phyloP scores from a whole-genome alignment of 1,140 invertebrate genomes.

The Lepidotrigona ventralis region DNA sequence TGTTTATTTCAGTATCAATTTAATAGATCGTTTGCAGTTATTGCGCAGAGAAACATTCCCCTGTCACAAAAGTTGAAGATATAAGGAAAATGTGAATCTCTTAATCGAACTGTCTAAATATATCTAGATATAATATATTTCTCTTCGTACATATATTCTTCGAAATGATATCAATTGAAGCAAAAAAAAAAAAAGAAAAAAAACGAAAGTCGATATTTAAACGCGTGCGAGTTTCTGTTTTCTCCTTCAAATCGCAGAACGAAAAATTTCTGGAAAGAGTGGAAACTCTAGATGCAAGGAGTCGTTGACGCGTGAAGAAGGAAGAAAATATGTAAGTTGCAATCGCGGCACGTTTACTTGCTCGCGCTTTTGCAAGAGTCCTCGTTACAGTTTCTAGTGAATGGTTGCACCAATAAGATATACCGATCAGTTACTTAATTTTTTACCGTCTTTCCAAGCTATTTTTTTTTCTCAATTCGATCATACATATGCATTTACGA shows the following conservation, averaged over 20 bases:
- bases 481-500: too few species aligned
- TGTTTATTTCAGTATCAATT: too few species aligned
- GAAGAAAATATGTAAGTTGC: not conserved
- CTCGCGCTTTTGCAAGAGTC: conserved; percentile 11
- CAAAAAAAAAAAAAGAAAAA: not conserved
- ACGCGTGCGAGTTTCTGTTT: not conserved
- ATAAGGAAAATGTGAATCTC: too few species aligned
- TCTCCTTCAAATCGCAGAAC: not conserved
- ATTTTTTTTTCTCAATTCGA: too few species aligned
- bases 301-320: not conserved
- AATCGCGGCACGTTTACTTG: not conserved
- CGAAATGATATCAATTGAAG: too few species aligned
- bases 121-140: too few species aligned
- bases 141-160: too few species aligned
- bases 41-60: too few species aligned
- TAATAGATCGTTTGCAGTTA: too few species aligned
- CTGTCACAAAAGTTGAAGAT: too few species aligned
- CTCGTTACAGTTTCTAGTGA: conserved; percentile 55
- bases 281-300: not conserved
- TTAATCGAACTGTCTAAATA: too few species aligned
- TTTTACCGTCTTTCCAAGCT: not conserved
- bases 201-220: not conserved
- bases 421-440: not conserved
- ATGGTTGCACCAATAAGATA: conserved; percentile 17
- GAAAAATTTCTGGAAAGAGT: not conserved